Evolutionary conservation across 1,140 invertebrate genomes (phyloP).

Genomic region (Neocloeon triangulifer): DNA sequence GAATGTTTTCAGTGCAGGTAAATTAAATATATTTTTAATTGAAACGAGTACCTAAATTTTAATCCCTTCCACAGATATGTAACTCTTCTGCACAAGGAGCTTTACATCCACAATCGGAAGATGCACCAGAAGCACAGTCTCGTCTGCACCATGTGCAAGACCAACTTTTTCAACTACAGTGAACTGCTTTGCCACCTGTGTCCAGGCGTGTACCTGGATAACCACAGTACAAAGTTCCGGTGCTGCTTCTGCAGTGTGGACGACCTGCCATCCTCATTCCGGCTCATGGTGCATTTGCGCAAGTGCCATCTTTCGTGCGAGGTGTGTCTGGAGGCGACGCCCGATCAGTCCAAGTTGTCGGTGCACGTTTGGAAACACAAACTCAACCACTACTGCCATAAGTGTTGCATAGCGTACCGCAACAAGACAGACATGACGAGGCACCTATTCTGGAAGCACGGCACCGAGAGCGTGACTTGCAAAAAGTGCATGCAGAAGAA

Average conservation of each 20-base stretch:
- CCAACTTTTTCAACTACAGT: constrained; percentile 63
- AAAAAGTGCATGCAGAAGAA: constrained; percentile 68
- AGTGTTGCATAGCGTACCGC: constrained; percentile 60
- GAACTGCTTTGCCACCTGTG: constrained; percentile 64
- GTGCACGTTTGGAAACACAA: constrained; percentile 78
- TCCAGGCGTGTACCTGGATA: constrained; percentile 43
- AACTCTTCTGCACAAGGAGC: constrained; percentile 50
- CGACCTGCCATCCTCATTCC: constrained; percentile 56
- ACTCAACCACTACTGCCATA: constrained; percentile 59
- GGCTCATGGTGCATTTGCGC: constrained; percentile 61
- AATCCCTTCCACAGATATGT: too few relatives aligned
- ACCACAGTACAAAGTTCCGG: constrained; percentile 20
- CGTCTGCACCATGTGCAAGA: constrained; percentile 63
- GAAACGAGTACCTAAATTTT: too few relatives aligned
- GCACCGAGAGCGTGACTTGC: constrained; percentile 62
- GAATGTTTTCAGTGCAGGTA: constrained; percentile 70
- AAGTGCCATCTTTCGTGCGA: constrained; percentile 64
- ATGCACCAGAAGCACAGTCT: constrained; percentile 59
- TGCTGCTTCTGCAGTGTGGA: constrained; percentile 51
- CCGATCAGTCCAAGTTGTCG: constrained; percentile 50
- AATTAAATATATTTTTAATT: too few relatives aligned
- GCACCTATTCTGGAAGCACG: constrained; percentile 77
- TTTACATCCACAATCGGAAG: constrained; percentile 61
- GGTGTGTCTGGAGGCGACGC: constrained; percentile 56
- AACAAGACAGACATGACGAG: constrained; percentile 70